Base-by-base conservation (phyloP, 2,888 invertebrate species). In the Lasius platythorax region DNA sequence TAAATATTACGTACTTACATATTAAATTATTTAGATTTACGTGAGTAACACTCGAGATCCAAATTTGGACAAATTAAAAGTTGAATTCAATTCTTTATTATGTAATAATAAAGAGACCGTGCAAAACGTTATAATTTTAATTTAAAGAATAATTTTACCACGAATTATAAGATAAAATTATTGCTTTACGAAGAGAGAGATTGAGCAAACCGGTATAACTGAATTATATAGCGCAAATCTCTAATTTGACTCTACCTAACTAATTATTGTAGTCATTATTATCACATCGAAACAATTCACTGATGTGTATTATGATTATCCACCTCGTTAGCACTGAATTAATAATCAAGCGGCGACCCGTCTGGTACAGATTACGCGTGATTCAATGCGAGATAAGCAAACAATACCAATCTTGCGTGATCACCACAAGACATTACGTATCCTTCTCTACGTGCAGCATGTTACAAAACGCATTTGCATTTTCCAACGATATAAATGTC, bases 181-280 rank as follows among this genome's bases (percentile, higher is more conserved):
- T 43, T 15, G 15, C 3, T 50, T 3, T 33, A 28, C 28, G 33
- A 61, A 83, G 23, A 23, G 23, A 23, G 23, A 23, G 68, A 70
- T 63, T 68, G 40, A 68, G 43, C 50, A 64, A 79, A 70, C 23
- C 30, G 18, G 12, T 70, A 11, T 58, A 63, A 63, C 66, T 72
- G 46, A 72, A 79, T 67, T 66, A 37, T 15, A 28, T 23, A 46
- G 15, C 23, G 40, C 73, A 12, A 30, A 58, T 58, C 84, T 61
- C 82, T 87, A 88, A 87, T 88, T 88, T 82, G 70, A 63, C 46
- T 56, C 64, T 1, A 82, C 64, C 87, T 76, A 88, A 85, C 72
- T 87, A 88, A 88, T 88, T 88, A 88, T 87, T 87, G 76, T 66
- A 82, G 58, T 88, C 85, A 73, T 88, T 88, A 88, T 85, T 88